Evolutionary conservation across 37 sponge, comb jelly and placozoan genomes (phyloP), one percentile per base, ranked within the genome.

Genomic region (Chondrosia reniformis): DNA sequence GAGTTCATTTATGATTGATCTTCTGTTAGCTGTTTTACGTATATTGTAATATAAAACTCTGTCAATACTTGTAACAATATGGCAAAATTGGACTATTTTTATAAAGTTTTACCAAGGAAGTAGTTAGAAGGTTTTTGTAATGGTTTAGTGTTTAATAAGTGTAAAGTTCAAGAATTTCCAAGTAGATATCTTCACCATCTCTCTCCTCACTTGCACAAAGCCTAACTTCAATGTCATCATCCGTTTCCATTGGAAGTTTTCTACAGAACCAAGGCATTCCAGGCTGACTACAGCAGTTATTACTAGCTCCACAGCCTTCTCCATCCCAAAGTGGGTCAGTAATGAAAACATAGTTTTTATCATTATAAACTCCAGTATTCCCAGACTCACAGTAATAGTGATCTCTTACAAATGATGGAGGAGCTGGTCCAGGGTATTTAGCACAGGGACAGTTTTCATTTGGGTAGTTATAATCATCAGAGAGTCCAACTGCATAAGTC

Each of bases 251-350:
- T 33, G 56, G 56, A 8, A 76, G 76, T 19, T 8, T 55, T 28
- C 76, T 40, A 45, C 39, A 76, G 76, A 76, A 76, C 76, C 76
- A 76, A 6, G 76, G 76, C 56, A 76, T 45, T 32, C 76, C 76
- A 49, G 55, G 33, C 27, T 31, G 56, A 22, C n/a, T 27, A 37
- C 76, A 76, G 76, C 76, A 76, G 55, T 45, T 76, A 34, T 55
- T 55, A 28, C 38, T 56, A 27, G 76, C 22, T 31, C 76, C 56
- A 76, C 76, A 76, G 21, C 57, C 57, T 13, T 2, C 76, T 37
- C 57, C 57, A 46, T 76, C 76, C 76, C 76, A 76, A 15, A 76
- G 76, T 28, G 76, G 76, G 36, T 76, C 76, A 4, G 46, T 45
- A 34, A 69, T 36, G 33, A 24, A 15, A 24, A 46, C 17, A 12